Percentiles rank a stretch among this genome's conserved stretches.
phyloP scores from a whole-genome alignment of 1,140 invertebrate species.

The Drosophila watanabei region DNA sequence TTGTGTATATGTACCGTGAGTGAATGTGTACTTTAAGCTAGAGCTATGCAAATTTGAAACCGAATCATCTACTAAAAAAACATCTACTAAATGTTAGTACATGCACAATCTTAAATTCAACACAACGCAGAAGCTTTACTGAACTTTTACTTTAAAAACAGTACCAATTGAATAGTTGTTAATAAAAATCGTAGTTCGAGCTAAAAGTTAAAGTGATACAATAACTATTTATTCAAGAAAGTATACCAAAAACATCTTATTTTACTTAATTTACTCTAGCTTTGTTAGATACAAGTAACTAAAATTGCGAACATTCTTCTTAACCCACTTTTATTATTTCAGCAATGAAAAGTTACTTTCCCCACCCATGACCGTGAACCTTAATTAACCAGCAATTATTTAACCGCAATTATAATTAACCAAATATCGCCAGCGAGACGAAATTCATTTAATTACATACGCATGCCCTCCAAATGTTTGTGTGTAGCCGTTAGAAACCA shows the following conservation, averaged over 20 bases:
- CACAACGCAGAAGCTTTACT: neutral
- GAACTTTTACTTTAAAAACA: neutral
- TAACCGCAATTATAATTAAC: conserved; percentile 69
- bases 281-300: too few relatives aligned
- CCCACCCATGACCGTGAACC: conserved; percentile 29
- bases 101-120: conserved; percentile 3
- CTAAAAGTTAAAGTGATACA: neutral
- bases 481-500: conserved; percentile 29
- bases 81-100: conserved; percentile 24
- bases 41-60: conserved; percentile 59
- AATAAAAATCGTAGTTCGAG: neutral
- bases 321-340: neutral
- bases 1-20: conserved; percentile 52
- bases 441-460: conserved; percentile 55
- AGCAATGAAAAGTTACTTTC: neutral
- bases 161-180: neutral
- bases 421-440: conserved; percentile 29
- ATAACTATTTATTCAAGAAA: neutral
- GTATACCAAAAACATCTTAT: neutral
- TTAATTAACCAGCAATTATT: conserved; percentile 73
- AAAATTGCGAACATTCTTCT: neutral
- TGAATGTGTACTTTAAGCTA: conserved; percentile 32
- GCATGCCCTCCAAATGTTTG: conserved; percentile 4
- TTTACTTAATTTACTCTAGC: neutral
- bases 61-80: conserved; percentile 41